Evolutionary conservation across 2,797 vertebrate genomes (phyloP).

Genomic region (Lagocephalus sceleratus): DNA sequence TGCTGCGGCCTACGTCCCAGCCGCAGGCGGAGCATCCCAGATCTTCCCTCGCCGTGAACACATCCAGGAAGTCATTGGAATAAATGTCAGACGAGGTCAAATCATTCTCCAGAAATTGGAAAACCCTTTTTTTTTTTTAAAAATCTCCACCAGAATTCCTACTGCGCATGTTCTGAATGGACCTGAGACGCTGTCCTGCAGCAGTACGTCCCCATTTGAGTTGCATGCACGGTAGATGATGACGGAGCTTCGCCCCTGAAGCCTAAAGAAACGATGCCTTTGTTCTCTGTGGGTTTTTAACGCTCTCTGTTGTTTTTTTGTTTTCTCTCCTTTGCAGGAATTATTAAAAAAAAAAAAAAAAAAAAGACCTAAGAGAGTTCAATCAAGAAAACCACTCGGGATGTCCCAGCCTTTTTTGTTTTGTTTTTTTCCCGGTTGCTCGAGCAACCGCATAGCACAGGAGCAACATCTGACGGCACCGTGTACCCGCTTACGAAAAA

Average conservation of each 20-base stretch:
- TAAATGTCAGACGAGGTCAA: constrained; percentile 21
- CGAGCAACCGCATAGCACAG: constrained; percentile 77
- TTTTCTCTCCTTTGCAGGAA: constrained; percentile 25
- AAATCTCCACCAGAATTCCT: constrained; percentile 79
- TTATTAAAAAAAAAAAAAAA: constrained; percentile 22
- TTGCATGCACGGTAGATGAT: constrained; percentile 71
- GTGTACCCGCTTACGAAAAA: constrained; percentile 59
- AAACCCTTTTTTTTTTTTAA: too few relatives aligned
- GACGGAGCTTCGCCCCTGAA: constrained; percentile 42
- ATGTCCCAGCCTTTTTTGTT: constrained; percentile 74
- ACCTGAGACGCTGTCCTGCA: constrained; percentile 56
- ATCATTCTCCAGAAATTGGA: constrained; percentile 23
- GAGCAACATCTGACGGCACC: constrained; percentile 70
- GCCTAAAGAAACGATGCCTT: constrained; percentile 26
- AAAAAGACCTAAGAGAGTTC: constrained; percentile 67
- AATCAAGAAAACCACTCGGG: constrained; percentile 77
- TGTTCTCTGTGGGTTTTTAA: constrained; percentile 28
- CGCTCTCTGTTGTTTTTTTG: constrained; percentile 13
- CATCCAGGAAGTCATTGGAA: not conserved
- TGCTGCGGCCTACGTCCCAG: too few relatives aligned
- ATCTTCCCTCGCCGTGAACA: not conserved
- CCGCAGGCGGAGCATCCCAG: not conserved
- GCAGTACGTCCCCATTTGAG: constrained; percentile 64
- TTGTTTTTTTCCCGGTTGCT: constrained; percentile 69
- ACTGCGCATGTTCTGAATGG: constrained; percentile 78